These are phyloP conservation scores for Chloromyia formosa DNA, from an alignment of 2,888 invertebrate species.

Conservation along the genomic window DNA sequence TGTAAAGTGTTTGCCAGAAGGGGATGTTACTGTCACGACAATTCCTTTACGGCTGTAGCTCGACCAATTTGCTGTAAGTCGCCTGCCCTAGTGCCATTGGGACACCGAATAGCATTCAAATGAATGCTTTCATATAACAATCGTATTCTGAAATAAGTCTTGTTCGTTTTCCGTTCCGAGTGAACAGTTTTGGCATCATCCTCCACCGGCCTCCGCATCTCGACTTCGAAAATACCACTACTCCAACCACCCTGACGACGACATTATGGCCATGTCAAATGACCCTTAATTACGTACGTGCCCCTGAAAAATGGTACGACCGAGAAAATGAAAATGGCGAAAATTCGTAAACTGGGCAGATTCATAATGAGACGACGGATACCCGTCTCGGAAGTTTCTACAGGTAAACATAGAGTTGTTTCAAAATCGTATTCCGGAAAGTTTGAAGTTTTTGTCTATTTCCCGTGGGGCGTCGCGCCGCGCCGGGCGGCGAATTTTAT, in stretches of 20 bases:
- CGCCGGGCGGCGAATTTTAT: too few species aligned
- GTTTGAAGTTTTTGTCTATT: background rate
- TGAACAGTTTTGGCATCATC: background rate
- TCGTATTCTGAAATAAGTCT: background rate
- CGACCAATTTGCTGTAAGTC: too few species aligned
- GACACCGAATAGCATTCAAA: background rate
- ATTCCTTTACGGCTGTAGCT: background rate
- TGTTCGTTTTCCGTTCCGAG: background rate
- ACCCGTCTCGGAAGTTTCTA: constrained; percentile 25
- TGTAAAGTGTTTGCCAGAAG: constrained; percentile 33
- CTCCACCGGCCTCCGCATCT: background rate
- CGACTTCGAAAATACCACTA: background rate
- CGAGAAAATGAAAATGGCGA: constrained; percentile 14
- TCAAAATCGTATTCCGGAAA: constrained; percentile 6
- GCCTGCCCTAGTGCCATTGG: background rate
- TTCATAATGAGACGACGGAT: constrained; percentile 18
- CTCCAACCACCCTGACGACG: background rate
- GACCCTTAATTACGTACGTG: constrained; percentile 44
- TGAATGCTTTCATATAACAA: too few species aligned
- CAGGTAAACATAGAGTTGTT: constrained; percentile 36
- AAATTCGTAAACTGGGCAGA: constrained; percentile 18
- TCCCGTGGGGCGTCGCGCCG: background rate
- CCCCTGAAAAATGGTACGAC: constrained; percentile 4
- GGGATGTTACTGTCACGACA: constrained; percentile 10
- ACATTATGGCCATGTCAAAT: constrained; percentile 38